Base-by-base conservation (phyloP, 2,888 invertebrate species). In the Ferdinandea cuprea region DNA sequence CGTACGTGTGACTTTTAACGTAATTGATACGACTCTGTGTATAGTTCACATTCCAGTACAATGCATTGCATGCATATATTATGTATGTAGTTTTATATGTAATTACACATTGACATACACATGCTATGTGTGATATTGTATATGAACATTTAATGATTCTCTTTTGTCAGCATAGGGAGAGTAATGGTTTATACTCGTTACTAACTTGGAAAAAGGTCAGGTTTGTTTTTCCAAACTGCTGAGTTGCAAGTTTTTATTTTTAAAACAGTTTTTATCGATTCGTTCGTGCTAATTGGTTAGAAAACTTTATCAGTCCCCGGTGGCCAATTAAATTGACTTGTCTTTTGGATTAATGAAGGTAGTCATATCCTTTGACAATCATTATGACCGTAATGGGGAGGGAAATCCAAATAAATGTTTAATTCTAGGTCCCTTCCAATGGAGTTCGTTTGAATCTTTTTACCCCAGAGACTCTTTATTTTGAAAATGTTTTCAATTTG, bases 1-100 rank as follows among this genome's bases (percentile, higher is more conserved):
- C 44, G 65, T 52, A 65, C 72, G 72, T 72, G 65, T 72, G 78
- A 78, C 78, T 78, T 66, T 78, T 78, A 72, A 59, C 72, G 78
- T 78, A 78, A 78, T 78, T 78, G 72, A 66, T 65, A 50, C 25
- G 42, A 21, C 30, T 65, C 19, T 58, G 63, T 71, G 77, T 71
- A 77, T 65, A 50, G 32, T 32, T 11, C 68, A 68, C 32, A 28
- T 35, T 44, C 0, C 19, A 15, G 13, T 15, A 15, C 15, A 7
- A 15, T 5, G n/a, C 54, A 25, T 37, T 15, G 32, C 54, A 71
- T 30, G 42, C 48, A 50, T 40, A 50, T 44, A 19, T 30, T 35
- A 35, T 25, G 25, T 3, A 25, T 25, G 25, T 3, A 3, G 25
- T 44, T 6, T 65, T 37, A 48, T 61, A 11, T 40, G 37, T 35